A percentile compares a stretch with the other conserved stretches of the same genome.
Conservation (phyloP, 2,888 invertebrate species). For the Polymixis flavicincta region DNA sequence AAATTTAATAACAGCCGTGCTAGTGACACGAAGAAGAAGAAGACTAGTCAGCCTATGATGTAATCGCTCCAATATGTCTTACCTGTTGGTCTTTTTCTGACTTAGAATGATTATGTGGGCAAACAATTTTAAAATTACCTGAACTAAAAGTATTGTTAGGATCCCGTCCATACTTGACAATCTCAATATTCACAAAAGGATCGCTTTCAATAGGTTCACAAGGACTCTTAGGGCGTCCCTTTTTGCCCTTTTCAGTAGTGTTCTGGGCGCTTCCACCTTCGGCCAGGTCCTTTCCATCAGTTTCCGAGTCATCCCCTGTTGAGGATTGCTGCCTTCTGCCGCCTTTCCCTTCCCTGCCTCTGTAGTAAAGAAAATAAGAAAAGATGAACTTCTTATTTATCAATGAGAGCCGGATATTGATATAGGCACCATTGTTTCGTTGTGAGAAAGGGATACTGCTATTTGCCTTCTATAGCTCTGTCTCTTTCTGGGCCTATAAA, state of each 20-base stretch:
- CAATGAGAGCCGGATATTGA: neutral
- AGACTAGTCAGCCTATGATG: no score
- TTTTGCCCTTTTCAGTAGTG: slow-evolving; percentile 83
- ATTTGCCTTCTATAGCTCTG: neutral
- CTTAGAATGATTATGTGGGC: no score
- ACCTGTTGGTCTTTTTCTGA: no score
- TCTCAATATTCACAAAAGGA: slow-evolving; percentile 92
- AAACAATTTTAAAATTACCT: slow-evolving; percentile 78
- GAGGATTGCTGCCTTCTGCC: slow-evolving; percentile 78
- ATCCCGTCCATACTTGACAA: slow-evolving; percentile 93
- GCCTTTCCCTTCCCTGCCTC: slow-evolving; percentile 87
- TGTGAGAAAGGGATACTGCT: neutral
- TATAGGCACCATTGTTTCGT: neutral
- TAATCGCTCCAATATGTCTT: no score
- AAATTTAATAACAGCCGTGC: no score
- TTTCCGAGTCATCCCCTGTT: slow-evolving; percentile 72
- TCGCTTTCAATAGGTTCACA: slow-evolving; percentile 93
- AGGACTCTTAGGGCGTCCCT: slow-evolving; percentile 91
- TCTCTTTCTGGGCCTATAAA: neutral
- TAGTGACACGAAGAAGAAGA: no score
- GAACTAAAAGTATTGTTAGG: slow-evolving; percentile 93
- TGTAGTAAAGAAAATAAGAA: slow-evolving; percentile 57
- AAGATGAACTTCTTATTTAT: neutral
- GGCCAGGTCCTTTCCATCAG: slow-evolving; percentile 70
- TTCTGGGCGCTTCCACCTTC: slow-evolving; percentile 74